These are phyloP conservation scores for Penaeus monodon DNA, from an alignment of 2,888 invertebrate genomes.

Conservation along the genomic window DNA sequence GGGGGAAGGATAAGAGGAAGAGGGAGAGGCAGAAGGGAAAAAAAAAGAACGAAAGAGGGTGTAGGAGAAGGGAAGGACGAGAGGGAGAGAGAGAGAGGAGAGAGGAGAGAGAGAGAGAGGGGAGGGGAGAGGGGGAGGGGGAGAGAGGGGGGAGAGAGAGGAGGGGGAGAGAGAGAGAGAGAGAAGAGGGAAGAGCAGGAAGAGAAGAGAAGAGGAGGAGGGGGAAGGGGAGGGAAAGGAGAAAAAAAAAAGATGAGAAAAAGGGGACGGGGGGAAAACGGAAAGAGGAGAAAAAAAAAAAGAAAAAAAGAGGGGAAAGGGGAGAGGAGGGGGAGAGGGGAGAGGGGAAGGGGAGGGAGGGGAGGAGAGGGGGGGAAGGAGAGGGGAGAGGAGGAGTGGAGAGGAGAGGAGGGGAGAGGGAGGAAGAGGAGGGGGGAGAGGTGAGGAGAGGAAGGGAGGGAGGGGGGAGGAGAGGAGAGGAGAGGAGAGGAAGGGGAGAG, in stretches of 20 bases:
- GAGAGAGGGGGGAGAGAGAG: neutral
- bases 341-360: neutral
- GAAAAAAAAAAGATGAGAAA: neutral
- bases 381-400: neutral
- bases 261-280: neutral
- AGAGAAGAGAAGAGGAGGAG: neutral
- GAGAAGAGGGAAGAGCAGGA: slow-evolving; percentile 3
- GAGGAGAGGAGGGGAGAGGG: neutral
- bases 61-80: neutral
- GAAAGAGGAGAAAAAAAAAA: neutral
- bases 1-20: slow-evolving; percentile 5
- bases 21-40: slow-evolving; percentile 10
- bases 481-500: neutral
- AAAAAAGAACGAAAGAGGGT: too few species aligned
- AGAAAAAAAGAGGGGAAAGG: too few species aligned
- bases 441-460: neutral
- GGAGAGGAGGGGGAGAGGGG: neutral
- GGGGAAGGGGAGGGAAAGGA: neutral
- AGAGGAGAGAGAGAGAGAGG: neutral
- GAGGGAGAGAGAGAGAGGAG: slow-evolving; percentile 8
- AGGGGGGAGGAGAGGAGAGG: neutral
- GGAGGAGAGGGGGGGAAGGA: neutral
- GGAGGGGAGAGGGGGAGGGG: neutral
- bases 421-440: neutral
- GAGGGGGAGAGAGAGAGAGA: neutral